Conservation (phyloP, 2,113 vertebrate genomes). For the Sapayoa aenigma region DNA sequence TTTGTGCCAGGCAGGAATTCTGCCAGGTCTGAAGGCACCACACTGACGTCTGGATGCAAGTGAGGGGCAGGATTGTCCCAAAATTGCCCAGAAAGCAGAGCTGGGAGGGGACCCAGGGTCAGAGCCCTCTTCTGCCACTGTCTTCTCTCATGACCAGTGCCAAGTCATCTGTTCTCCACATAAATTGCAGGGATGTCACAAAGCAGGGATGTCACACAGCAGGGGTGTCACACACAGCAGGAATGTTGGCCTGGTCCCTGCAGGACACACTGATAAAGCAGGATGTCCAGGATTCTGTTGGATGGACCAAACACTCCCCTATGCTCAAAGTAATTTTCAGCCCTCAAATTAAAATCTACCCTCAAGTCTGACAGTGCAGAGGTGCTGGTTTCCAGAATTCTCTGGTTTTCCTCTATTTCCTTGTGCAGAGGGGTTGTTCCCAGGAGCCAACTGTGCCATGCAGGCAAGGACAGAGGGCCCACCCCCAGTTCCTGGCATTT, state of each 20-base stretch:
- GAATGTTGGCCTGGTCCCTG: background rate
- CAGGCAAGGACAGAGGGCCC: fast-evolving
- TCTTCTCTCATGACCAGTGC: background rate
- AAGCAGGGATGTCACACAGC: background rate
- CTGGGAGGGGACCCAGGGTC: background rate
- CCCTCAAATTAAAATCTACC: fast-evolving
- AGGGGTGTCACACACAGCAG: background rate
- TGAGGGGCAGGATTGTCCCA: background rate
- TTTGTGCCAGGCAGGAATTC: background rate
- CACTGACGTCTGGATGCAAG: background rate
- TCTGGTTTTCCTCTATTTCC: fast-evolving
- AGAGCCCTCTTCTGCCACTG: background rate
- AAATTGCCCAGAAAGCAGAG: background rate
- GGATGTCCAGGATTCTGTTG: fast-evolving
- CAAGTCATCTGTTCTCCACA: fast-evolving
- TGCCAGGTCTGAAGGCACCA: background rate
- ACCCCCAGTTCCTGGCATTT: background rate
- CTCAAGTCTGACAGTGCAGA: background rate
- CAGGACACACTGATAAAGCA: fast-evolving
- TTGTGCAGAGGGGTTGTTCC: background rate
- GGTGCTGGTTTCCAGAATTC: background rate
- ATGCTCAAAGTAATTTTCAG: background rate
- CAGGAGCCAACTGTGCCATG: background rate
- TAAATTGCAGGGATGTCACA: fast-evolving
- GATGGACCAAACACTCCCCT: too few relatives aligned